Percentiles rank a stretch among this genome's conserved stretches.
Conservation (phyloP, 92 coral and sea anemone genomes). For the Virgularia gustaviana region DNA sequence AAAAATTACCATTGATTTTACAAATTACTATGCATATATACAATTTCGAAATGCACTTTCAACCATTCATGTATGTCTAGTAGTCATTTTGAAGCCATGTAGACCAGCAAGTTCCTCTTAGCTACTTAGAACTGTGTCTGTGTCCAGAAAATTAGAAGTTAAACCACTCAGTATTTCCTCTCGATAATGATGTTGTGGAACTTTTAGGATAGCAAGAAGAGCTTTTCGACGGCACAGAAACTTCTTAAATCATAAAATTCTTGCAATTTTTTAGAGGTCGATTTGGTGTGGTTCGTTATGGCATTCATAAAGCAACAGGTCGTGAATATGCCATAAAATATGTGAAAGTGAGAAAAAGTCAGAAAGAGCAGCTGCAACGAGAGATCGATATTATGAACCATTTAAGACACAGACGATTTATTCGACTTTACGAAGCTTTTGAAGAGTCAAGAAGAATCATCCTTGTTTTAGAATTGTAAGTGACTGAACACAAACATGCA, state of each 20-base stretch:
- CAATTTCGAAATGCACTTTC: no score
- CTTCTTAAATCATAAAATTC: background rate
- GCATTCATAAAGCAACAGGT: slow-evolving; percentile 63
- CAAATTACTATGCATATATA: no score
- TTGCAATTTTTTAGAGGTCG: slow-evolving; percentile 60
- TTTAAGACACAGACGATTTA: slow-evolving; percentile 70
- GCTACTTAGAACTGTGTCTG: no score
- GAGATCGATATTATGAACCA: slow-evolving; percentile 81
- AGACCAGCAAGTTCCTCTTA: no score
- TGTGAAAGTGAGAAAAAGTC: slow-evolving; percentile 86
- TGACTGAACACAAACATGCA: background rate
- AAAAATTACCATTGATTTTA: no score
- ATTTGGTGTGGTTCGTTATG: slow-evolving; percentile 84
- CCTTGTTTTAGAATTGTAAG: slow-evolving; percentile 85
- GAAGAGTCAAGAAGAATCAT: slow-evolving; percentile 77
- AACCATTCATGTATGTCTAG: no score
- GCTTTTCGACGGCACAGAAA: background rate
- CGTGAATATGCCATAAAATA: slow-evolving; percentile 79
- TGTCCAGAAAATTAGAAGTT: background rate
- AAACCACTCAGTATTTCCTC: background rate
- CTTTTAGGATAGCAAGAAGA: no score
- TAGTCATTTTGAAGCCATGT: no score
- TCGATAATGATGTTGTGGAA: slow-evolving; percentile 1
- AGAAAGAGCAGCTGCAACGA: slow-evolving; percentile 73
- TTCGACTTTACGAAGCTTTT: slow-evolving; percentile 83